Evolutionary conservation across 2,888 invertebrate species (phyloP).

Genomic region (Agrilus cyanescens): DNA sequence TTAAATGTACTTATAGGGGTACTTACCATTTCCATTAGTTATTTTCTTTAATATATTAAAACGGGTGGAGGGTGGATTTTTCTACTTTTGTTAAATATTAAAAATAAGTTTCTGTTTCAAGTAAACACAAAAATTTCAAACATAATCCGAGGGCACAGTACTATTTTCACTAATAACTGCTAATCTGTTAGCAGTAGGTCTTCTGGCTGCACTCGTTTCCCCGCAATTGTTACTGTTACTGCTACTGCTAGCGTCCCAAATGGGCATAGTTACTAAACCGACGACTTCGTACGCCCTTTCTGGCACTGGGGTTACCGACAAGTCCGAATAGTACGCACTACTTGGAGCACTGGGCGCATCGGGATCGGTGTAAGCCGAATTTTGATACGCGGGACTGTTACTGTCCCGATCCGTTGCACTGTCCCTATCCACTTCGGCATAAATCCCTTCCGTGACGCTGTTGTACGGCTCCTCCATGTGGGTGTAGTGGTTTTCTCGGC

Average conservation of each 20-base stretch:
- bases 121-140: conserved; percentile 23
- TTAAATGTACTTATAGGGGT: no score
- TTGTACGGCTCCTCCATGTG: conserved; percentile 54
- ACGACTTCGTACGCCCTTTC: conserved; percentile 51
- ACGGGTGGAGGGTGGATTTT: neutral
- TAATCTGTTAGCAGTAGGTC: conserved; percentile 35
- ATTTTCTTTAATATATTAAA: no score
- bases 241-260: conserved; percentile 31
- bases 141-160: conserved; percentile 49
- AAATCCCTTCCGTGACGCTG: conserved; percentile 49
- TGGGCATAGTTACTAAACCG: conserved; percentile 40
- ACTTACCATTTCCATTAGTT: no score
- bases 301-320: conserved; percentile 43
- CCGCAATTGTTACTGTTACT: conserved; percentile 23
- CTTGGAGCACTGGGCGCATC: conserved; percentile 56
- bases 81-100: neutral
- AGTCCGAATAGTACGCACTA: conserved; percentile 63
- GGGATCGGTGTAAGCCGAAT: conserved; percentile 52
- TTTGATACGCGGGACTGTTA: conserved; percentile 54
- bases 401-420: conserved; percentile 24
- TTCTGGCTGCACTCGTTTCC: conserved; percentile 27
- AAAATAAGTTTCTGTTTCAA: conserved; percentile 7
- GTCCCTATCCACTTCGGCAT: conserved; percentile 58
- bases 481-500: conserved; percentile 59
- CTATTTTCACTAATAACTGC: conserved; percentile 47